Percentiles rank a stretch among this genome's conserved stretches.
phyloP scores from a whole-genome alignment of 2,797 vertebrate species.

The Apodemus agrarius region DNA sequence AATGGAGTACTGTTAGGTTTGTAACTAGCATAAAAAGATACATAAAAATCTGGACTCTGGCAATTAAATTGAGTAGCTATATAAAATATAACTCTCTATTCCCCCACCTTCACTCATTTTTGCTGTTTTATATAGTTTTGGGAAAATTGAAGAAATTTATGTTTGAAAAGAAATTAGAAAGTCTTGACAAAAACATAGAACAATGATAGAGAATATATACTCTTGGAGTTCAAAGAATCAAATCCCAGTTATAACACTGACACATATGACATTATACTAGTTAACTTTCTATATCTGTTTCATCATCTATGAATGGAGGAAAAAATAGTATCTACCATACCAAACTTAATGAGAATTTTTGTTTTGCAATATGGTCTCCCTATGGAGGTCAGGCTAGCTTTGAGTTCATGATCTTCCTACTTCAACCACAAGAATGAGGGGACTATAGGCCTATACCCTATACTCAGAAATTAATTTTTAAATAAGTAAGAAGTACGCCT shows the following conservation, averaged over 20 bases:
- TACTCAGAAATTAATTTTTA: conserved; percentile 19
- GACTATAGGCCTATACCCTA: background rate
- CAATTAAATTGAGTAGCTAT: conserved; percentile 1
- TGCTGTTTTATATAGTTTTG: conserved; percentile 30
- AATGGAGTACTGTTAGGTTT: background rate
- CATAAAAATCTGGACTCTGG: background rate
- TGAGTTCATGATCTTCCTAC: background rate
- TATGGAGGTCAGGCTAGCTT: background rate
- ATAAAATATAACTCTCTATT: conserved; percentile 1
- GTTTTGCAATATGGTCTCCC: background rate
- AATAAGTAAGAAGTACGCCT: conserved; percentile 42
- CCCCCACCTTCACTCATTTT: background rate
- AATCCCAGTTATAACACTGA: background rate
- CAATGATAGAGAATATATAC: background rate
- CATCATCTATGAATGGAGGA: background rate
- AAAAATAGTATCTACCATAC: background rate
- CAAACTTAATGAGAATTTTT: conserved; percentile 29
- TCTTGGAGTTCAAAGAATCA: background rate
- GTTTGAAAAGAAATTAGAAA: background rate
- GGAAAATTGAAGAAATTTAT: background rate
- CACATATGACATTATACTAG: background rate
- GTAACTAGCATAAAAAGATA: conserved; percentile 7
- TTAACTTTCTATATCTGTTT: conserved; percentile 4
- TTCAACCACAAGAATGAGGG: background rate
- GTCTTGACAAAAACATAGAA: conserved; percentile 25